A percentile compares a stretch with the other conserved stretches of the same genome.
phyloP scores from a whole-genome alignment of 2,888 invertebrate genomes.

The Cerceris rybyensis region DNA sequence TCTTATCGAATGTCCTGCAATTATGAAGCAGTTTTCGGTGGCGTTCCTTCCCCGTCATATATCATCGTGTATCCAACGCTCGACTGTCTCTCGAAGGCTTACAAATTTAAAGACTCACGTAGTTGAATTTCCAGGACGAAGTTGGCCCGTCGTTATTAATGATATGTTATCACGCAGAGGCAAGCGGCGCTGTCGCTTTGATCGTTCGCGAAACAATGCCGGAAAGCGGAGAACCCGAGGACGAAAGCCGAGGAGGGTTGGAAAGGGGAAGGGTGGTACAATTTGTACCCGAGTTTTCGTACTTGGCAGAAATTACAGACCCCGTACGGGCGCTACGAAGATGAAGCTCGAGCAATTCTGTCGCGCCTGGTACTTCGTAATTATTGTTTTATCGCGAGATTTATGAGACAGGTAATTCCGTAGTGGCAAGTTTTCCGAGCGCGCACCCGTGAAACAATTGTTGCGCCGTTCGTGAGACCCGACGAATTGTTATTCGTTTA shows the following conservation, averaged over 20 bases:
- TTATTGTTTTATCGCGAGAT: conserved; percentile 51
- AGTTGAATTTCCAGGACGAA: conserved; percentile 32
- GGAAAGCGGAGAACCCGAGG: not conserved
- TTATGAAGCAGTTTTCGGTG: not conserved
- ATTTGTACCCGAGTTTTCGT: conserved; percentile 62
- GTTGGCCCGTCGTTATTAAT: conserved; percentile 44
- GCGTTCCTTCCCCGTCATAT: conserved; percentile 8
- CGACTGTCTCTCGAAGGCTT: conserved; percentile 19
- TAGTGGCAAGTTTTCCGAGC: conserved; percentile 35
- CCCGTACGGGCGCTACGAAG: conserved; percentile 22
- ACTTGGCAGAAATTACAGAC: conserved; percentile 51
- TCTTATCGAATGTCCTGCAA: not conserved
- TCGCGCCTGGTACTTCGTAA: conserved; percentile 22
- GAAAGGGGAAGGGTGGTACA: conserved; percentile 18
- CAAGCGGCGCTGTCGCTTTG: conserved; percentile 45
- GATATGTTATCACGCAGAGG: conserved; percentile 56
- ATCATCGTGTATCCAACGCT: conserved; percentile 3
- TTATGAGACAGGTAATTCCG: conserved; percentile 29
- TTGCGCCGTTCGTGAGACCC: conserved; percentile 22
- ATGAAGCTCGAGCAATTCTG: conserved; percentile 20
- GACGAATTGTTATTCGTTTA: not conserved
- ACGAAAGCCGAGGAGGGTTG: not conserved
- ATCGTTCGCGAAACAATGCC: conserved; percentile 53
- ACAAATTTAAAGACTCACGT: conserved; percentile 34
- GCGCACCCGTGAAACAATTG: conserved; percentile 33